Percentiles rank a stretch among this genome's conserved stretches.
Conservation (phyloP, 1,140 invertebrate species). For the Drosophila simulans region DNA sequence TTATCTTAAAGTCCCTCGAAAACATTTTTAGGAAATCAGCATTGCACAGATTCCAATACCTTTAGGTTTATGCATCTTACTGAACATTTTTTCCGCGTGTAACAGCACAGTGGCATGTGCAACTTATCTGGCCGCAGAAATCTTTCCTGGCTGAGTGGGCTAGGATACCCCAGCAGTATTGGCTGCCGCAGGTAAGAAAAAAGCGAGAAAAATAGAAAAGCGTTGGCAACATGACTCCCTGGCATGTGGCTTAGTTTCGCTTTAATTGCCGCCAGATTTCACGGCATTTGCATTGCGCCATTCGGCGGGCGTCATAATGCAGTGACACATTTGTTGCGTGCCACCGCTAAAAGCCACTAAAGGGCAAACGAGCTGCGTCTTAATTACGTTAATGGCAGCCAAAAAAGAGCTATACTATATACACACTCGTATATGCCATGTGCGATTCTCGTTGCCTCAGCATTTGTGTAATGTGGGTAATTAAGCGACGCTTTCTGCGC, state of each 20-base stretch:
- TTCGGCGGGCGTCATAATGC: constrained; percentile 62
- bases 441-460: constrained; percentile 68
- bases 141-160: constrained; percentile 32
- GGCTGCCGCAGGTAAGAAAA: constrained; percentile 4
- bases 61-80: neutral
- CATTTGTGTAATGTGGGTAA: constrained; percentile 80
- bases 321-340: constrained; percentile 68
- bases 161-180: constrained; percentile 15
- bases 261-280: constrained; percentile 62
- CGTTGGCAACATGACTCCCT: constrained; percentile 61
- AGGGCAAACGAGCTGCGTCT: constrained; percentile 73
- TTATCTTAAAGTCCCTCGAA: too few species aligned
- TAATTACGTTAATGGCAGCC: constrained; percentile 74
- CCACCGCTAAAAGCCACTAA: constrained; percentile 36
- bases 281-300: constrained; percentile 76
- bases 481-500: constrained; percentile 66
- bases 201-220: neutral
- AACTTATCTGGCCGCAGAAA: constrained; percentile 35
- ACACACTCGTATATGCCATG: constrained; percentile 27
- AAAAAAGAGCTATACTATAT: constrained; percentile 39
- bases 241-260: constrained; percentile 77
- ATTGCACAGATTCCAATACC: neutral
- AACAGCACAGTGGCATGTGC: constrained; percentile 31
- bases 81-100: neutral
- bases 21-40: too few species aligned